Base-by-base conservation (phyloP, 2,888 invertebrate genomes). In the Diaphora mendica region DNA sequence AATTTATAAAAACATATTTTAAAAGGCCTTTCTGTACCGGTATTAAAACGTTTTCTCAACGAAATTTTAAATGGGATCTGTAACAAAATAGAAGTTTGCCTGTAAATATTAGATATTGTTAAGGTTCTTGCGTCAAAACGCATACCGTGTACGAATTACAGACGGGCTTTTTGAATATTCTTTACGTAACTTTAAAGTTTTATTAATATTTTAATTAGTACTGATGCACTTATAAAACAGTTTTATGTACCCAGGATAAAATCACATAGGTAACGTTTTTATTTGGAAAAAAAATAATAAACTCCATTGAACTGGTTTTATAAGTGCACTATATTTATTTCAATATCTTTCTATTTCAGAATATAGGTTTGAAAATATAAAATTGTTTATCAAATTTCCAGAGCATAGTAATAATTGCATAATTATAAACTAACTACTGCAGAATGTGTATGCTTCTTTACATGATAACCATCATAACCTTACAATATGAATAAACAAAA, bases 391-490 rank as follows among this genome's bases (percentile, higher is more conserved):
- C 70, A 69, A 70, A 65, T 68, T 82, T 74, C 68, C 74, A 74
- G 70, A 55, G 59, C 74, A 76, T 73, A 73, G 69, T 33, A 20
- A 62, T 59, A 62, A 70, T 62, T 62, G 23, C 77, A 80, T 82
- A 73, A 76, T 74, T 76, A 78, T 79, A 76, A 70, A 81, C 72
- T 71, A 70, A 81, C 72, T 71, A 62, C 71, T 79, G 70, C 76
- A 76, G 71, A 76, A 70, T 72, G 70, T 82, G 82, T 82, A 84
- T 42, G 80, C 82, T 83, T 83, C 66, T 73, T 77, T 69, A 78
- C 66, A 72, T 69, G 76, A 73, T 74, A 74, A 68, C 11, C n/a
- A 55, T 55, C n/a, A 23, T 55, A 62, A 77, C 74, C 11, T 55
- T 77, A 73, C 84, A 82, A 82, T 82, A 77, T 68, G 67, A 67